phyloP scores from a whole-genome alignment of 2,113 vertebrate genomes.

The Nothoprocta perdicaria region DNA sequence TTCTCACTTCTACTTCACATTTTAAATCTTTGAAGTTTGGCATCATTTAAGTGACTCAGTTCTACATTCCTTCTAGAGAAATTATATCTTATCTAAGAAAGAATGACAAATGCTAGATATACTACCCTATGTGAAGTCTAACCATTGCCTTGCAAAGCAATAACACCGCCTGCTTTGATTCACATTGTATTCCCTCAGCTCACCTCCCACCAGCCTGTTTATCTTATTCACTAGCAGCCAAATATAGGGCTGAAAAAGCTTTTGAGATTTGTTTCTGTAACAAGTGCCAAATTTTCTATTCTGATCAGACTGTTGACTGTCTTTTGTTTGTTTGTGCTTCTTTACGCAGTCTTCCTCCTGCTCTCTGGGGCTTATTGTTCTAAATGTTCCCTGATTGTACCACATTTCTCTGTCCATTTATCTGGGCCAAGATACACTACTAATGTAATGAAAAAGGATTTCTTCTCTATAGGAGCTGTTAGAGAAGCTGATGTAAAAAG shows the following conservation, averaged over 20 bases:
- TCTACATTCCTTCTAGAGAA: conserved; percentile 63
- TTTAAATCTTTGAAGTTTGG: conserved; percentile 68
- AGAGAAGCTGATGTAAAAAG: conserved; percentile 60
- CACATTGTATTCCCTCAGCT: conserved; percentile 49
- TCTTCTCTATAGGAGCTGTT: conserved; percentile 37
- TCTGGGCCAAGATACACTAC: conserved; percentile 31
- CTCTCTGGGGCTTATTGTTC: conserved; percentile 11
- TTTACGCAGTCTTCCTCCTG: not conserved
- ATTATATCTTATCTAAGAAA: conserved; percentile 29
- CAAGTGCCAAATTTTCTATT: conserved; percentile 20
- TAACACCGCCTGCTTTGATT: conserved; percentile 54
- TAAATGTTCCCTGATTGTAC: not conserved
- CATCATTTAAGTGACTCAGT: conserved; percentile 39
- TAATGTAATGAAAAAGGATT: conserved; percentile 58
- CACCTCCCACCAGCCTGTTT: conserved; percentile 43
- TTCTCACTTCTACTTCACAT: conserved; percentile 30
- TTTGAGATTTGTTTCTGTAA: conserved; percentile 55
- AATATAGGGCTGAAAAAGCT: conserved; percentile 36
- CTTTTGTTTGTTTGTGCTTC: conserved; percentile 36
- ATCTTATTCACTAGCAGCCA: conserved; percentile 62
- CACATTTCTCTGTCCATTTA: conserved; percentile 68
- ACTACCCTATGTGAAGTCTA: not conserved
- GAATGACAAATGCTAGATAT: conserved; percentile 53
- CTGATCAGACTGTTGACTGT: conserved; percentile 43
- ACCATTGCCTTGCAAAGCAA: conserved; percentile 43